phyloP scores from a whole-genome alignment of 2,888 invertebrate genomes.

The Idaea dimidiata region DNA sequence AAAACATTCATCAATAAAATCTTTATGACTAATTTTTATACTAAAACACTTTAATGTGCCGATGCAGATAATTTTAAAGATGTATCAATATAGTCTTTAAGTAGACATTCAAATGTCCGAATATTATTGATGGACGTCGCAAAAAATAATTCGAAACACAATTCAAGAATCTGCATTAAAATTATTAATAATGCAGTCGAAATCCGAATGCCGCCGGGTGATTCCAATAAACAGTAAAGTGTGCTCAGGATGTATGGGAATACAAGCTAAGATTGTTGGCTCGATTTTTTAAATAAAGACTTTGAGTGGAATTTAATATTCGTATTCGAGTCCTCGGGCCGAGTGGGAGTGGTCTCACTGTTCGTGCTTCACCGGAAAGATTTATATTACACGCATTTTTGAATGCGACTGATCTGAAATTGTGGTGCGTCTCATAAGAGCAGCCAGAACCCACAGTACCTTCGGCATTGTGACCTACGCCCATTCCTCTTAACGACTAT shows the following conservation, averaged over 20 bases:
- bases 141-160: conserved; percentile 66
- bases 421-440: conserved; percentile 55
- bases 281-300: conserved; percentile 68
- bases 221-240: conserved; percentile 39
- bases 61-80: conserved; percentile 62
- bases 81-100: conserved; percentile 64
- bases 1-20: conserved; percentile 40
- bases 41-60: conserved; percentile 51
- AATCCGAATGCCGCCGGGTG: conserved; percentile 44
- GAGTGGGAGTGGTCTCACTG: conserved; percentile 77
- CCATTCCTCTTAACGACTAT: conserved; percentile 75
- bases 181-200: conserved; percentile 75
- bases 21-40: conserved; percentile 49
- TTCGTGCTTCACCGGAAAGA: conserved; percentile 79
- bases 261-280: conserved; percentile 66
- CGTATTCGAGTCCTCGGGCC: conserved; percentile 68
- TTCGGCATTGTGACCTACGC: conserved; percentile 70
- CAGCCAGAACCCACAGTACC: conserved; percentile 24
- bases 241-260: conserved; percentile 51
- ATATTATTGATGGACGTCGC: conserved; percentile 74
- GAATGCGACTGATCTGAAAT: conserved; percentile 78
- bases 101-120: conserved; percentile 73
- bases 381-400: conserved; percentile 80
- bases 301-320: conserved; percentile 79
- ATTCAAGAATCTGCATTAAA: conserved; percentile 75